Evolutionary conservation across 1,140 invertebrate species (phyloP), one percentile per base, ranked within the genome.

Genomic region (Aleiodes sp.): DNA sequence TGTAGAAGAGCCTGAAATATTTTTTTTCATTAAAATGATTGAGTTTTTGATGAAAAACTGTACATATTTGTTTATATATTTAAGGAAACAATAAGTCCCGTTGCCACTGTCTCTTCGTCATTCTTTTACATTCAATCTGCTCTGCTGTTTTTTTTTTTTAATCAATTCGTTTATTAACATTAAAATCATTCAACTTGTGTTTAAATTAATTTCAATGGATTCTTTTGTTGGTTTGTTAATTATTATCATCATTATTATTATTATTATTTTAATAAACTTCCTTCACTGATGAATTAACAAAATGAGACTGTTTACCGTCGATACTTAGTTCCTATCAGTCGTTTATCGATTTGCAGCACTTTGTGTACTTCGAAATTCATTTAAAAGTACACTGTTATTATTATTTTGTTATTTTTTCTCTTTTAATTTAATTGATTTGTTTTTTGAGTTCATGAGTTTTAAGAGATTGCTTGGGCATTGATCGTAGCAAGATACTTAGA

Each of bases 301-400:
- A 62, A 68, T 61, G 37, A 73, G 73, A 75, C 75, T 76, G 76
- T 76, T n/a, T 80, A 78, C 75, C 75, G 72, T 80, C 78, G 78
- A 83, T 83, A 80, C 78, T 83, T 84, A 84, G 76, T 83, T 80
- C 75, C 80, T 85, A 84, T 85, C 84, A 84, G 82, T 85, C 79
- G 73, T 84, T 82, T 82, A 78, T 80, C 77, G 72, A 84, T 81
- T 78, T 77, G 65, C 77, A 80, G 76, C 76, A 78, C 70, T 76
- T 64, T 74, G 63, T 67, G 68, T 66, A 62, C n/a, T 59, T 28
- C n/a, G 3, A 28, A 52, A 35, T 8, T 57, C 14, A 12, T 29
- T 59, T n/a, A 29, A 59, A 24, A 33, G 16, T 70, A 59, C 19
- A 56, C 43, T 52, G 60, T 52, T 65, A 59, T 19, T 0, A 71